A percentile compares a stretch with the other conserved stretches of the same genome.
Evolutionary conservation across 1,140 invertebrate genomes (phyloP).

Genomic region (Lamellibrachia luymesi): DNA sequence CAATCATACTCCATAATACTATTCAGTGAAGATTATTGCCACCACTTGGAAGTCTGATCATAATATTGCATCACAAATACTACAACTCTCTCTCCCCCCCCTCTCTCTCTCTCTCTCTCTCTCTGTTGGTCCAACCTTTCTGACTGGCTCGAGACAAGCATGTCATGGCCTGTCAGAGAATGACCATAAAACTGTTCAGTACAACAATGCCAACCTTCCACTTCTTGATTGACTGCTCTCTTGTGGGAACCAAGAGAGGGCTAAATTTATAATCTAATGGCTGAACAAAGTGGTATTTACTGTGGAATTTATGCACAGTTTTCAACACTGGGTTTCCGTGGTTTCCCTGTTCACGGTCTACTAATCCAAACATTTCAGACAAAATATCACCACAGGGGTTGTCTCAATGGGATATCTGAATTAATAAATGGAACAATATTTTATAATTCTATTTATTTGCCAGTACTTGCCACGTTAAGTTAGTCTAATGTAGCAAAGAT

Average conservation of each 20-base stretch:
- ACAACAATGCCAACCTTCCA: background rate
- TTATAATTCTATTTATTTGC: background rate
- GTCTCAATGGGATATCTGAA: background rate
- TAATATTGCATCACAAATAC: background rate
- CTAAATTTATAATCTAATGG: background rate
- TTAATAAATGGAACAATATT: background rate
- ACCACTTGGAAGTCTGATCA: background rate
- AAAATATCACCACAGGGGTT: background rate
- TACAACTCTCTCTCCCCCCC: background rate
- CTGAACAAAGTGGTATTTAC: background rate
- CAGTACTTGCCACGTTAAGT: background rate
- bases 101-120: background rate
- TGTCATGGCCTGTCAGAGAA: background rate
- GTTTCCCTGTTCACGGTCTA: background rate
- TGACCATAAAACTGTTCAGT: background rate
- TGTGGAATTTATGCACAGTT: background rate
- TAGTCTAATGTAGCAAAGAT: background rate
- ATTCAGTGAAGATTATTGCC: background rate
- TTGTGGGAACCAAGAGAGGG: background rate
- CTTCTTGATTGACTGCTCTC: background rate
- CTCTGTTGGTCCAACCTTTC: background rate
- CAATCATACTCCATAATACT: background rate
- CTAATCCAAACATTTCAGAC: background rate
- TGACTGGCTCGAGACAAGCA: background rate
- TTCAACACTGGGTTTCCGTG: background rate